Evolutionary conservation across 2,797 vertebrate species (phyloP).

Genomic region (Sebastes matsubarae): DNA sequence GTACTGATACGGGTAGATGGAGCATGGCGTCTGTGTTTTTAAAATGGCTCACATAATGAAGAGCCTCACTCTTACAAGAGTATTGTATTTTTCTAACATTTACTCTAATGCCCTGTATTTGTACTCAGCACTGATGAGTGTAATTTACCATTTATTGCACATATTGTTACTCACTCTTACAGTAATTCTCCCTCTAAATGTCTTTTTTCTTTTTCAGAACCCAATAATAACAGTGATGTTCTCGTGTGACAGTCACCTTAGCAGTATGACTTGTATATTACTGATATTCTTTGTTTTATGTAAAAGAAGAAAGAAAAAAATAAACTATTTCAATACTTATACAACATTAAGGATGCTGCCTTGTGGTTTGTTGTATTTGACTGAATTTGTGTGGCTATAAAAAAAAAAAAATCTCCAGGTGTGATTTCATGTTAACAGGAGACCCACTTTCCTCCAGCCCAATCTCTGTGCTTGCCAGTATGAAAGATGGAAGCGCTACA

Average conservation of each 20-base stretch:
- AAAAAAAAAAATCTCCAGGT: not conserved
- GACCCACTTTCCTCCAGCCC: not conserved
- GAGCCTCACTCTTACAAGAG: conserved; percentile 61
- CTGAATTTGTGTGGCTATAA: not conserved
- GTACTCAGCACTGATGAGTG: conserved; percentile 64
- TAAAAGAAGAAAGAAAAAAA: conserved; percentile 62
- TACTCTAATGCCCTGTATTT: conserved; percentile 66
- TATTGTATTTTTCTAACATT: conserved; percentile 79
- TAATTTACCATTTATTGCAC: conserved; percentile 61
- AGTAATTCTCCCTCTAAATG: conserved; percentile 38
- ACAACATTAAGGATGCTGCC: not conserved
- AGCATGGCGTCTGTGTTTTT: conserved; percentile 65
- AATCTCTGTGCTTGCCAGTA: not conserved
- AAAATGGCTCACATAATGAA: conserved; percentile 40
- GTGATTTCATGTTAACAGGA: not conserved
- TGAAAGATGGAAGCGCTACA: conserved; percentile 1
- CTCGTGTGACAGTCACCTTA: conserved; percentile 69
- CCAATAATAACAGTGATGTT: conserved; percentile 63
- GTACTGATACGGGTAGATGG: conserved; percentile 69
- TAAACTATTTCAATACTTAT: conserved; percentile 77
- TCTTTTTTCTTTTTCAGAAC: conserved; percentile 39
- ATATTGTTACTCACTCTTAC: conserved; percentile 57
- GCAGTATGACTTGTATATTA: conserved; percentile 61
- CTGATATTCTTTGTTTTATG: conserved; percentile 72
- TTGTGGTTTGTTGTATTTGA: conserved; percentile 8